Base-by-base conservation (phyloP, 2,113 vertebrate genomes). In the Leucosticte australis region DNA sequence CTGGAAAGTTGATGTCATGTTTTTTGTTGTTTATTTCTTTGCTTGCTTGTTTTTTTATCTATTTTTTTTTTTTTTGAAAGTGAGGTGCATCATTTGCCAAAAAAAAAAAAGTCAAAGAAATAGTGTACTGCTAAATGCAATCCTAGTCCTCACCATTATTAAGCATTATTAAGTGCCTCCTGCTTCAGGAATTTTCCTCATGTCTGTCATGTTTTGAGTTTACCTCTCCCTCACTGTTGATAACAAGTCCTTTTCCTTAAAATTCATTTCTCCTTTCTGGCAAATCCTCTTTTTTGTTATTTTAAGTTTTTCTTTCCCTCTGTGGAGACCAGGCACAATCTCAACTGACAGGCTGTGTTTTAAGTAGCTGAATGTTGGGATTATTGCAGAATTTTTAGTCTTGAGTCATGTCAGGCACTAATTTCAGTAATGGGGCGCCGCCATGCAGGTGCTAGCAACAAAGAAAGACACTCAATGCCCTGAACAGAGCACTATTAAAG, bases 31-130 rank as follows among this genome's bases (percentile, higher is more conserved):
- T 76, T 50, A 0, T n/a, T 52, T 46, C 0, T 15, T 83, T 93
- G 2, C 6, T 67, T 70, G 1, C 17, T 37, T 70, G 5, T 35
- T 59, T 44, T 79, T 85, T 56, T 62, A 39, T 37, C 1, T 6
- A 10, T n/a, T 3, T 6, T 26, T 49, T 42, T 10, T 10, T 64
- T 37, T 33, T 13, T 41, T 19, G 5, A 57, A 2, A 37, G 3
- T 74, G 31, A 74, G 3, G 1, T 18, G 3, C 9, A 11, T 31
- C 0, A 28, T 46, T 57, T 14, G 16, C 2, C 0, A 2, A 10
- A 41, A 13, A n/a, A 30, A 35, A 39, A 63, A 55, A 44, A 37
- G 2, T 4, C 7, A 39, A 42, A 85, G 2, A 50, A 76, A 50
- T 1, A 30, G 1, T 7, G 1, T 76, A 16, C 5, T 18, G 13